Evolutionary conservation across 2,888 invertebrate genomes (phyloP), one percentile per base, ranked within the genome.

Genomic region (Alviniconcha strummeri): DNA sequence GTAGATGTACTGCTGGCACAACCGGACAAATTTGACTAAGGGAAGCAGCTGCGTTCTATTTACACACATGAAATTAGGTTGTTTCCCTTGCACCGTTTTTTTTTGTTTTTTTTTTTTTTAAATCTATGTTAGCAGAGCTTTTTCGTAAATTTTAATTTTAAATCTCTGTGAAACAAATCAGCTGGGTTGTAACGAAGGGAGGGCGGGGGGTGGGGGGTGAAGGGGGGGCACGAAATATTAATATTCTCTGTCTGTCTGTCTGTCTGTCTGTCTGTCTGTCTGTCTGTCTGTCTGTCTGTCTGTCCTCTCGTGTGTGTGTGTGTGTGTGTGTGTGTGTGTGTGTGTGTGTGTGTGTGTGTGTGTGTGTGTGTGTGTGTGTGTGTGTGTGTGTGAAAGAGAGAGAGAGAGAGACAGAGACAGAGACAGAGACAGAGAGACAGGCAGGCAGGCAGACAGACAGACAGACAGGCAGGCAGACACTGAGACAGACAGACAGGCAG

Each of bases 341-440:
- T 36, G 36, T 36, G 36, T 36, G 36, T 36, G 36, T 36, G 36
- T 36, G 36, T 36, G 36, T 36, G 36, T 36, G 36, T 36, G 36
- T 36, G 36, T 36, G 36, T 36, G 36, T 36, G 36, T 36, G 36
- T 36, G 36, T 36, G 36, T 36, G 36, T 36, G 36, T 36, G 36
- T 36, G 36, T 36, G 36, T 36, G 36, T 36, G 36, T 36, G 36
- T 36, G 78, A 78, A 81, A 15, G 57, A 15, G 75, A 56, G 72
- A 82, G 78, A 75, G 72, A 84, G 75, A 67, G n/a, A 74, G 80
- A 74, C 69, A 83, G 56, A 83, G 55, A 55, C 3, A 60, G 75
- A 80, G 60, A 60, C 9, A 60, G 60, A 60, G 60, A 60, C 9
- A 60, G 60, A 60, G 60, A 60, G 60, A 60, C 8, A 60, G 60